phyloP scores from a whole-genome alignment of 2,113 vertebrate genomes.

The Polyodon spathula region DNA sequence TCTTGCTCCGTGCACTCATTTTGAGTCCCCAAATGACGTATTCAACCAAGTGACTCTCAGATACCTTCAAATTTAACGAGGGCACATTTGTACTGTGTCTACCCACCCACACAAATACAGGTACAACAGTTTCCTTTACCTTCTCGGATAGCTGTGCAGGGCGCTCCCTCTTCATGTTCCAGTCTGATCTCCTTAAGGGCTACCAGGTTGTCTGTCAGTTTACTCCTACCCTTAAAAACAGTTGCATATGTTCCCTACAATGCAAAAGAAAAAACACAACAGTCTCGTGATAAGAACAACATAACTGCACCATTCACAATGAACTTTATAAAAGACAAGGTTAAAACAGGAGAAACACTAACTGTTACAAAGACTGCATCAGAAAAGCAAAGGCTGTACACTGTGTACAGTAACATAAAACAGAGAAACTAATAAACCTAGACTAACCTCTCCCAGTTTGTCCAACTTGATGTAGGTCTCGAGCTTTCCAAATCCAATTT shows the following conservation, averaged over 20 bases:
- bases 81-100: no score
- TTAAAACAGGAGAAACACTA: background rate
- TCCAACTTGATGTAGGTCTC: slow-evolving; percentile 80
- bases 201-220: slow-evolving; percentile 90
- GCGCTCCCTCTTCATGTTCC: slow-evolving; percentile 90
- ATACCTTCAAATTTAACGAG: no score
- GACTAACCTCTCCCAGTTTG: slow-evolving; percentile 73
- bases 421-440: slow-evolving; percentile 4
- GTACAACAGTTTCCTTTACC: slow-evolving; percentile 44
- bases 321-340: background rate
- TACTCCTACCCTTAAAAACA: slow-evolving; percentile 91
- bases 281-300: no score
- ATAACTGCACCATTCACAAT: no score
- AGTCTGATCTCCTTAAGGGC: slow-evolving; percentile 90
- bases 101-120: background rate
- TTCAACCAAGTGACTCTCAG: no score
- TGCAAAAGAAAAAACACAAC: background rate
- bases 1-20: no score
- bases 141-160: slow-evolving; percentile 90
- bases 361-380: background rate
- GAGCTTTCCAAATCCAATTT: slow-evolving; percentile 83
- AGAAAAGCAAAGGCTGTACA: background rate
- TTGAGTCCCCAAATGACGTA: no score
- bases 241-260: slow-evolving; percentile 86
- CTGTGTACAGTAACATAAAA: background rate